phyloP scores from a whole-genome alignment of 2,113 vertebrate genomes.

The Dendropsophus ebraccatus region DNA sequence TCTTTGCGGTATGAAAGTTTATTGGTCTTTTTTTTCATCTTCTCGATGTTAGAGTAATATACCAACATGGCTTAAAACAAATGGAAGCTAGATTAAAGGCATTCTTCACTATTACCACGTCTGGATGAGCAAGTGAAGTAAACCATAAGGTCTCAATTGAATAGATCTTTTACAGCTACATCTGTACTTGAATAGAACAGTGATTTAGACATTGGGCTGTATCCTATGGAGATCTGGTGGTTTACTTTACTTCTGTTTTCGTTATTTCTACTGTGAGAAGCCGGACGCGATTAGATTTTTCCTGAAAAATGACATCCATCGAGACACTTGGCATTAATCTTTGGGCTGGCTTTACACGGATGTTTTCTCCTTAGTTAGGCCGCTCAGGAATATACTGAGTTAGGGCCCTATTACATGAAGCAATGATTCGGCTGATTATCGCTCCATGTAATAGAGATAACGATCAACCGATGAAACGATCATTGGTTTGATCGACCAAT shows the following conservation, averaged over 20 bases:
- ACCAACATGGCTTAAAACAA: not conserved
- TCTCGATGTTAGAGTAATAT: not conserved
- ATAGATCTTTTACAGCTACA: not conserved
- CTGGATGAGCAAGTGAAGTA: not conserved
- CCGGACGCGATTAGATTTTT: not conserved
- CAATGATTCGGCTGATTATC: too few relatives aligned
- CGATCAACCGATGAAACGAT: too few relatives aligned
- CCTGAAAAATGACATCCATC: too few relatives aligned
- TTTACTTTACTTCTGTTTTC: too few relatives aligned
- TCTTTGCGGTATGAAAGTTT: not conserved
- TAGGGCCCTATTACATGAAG: too few relatives aligned
- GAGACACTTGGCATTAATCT: not conserved
- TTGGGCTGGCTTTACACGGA: not conserved
- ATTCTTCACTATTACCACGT: not conserved
- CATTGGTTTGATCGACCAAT: too few relatives aligned
- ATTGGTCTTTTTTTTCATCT: not conserved
- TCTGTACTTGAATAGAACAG: not conserved
- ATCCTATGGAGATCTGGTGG: not conserved
- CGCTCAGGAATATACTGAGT: not conserved
- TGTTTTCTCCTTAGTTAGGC: not conserved
- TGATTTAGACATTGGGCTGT: too few relatives aligned
- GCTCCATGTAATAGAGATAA: too few relatives aligned
- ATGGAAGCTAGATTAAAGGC: not conserved
- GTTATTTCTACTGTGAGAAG: not conserved
- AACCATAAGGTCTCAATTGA: not conserved